Evolutionary conservation across 2,113 vertebrate genomes (phyloP).

Genomic region (Trematocara unimaculatum): DNA sequence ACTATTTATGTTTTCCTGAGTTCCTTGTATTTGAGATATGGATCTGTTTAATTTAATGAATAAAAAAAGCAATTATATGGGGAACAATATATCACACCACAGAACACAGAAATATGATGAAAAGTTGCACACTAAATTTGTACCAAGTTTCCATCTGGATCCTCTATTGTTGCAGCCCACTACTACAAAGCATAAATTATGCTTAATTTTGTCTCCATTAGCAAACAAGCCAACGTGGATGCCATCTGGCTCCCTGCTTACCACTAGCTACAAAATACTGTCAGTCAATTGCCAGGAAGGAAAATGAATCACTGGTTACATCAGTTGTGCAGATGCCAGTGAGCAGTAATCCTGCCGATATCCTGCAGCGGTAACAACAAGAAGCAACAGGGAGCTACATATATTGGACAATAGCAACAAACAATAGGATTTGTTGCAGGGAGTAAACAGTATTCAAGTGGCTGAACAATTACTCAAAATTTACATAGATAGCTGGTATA

Average conservation of each 20-base stretch:
- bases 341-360: conserved; percentile 1
- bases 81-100: neutral
- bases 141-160: neutral
- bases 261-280: conserved; percentile 16
- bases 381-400: conserved; percentile 4
- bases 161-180: neutral
- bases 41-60: neutral
- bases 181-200: conserved; percentile 9
- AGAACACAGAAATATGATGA: neutral
- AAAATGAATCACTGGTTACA: conserved; percentile 24
- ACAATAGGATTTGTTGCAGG: conserved; percentile 8
- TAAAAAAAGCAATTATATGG: neutral
- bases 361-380: conserved; percentile 13
- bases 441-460: neutral
- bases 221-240: conserved; percentile 3
- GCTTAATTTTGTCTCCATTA: conserved; percentile 2
- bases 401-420: conserved; percentile 11
- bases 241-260: conserved; percentile 26
- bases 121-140: neutral
- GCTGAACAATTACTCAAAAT: neutral
- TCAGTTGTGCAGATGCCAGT: conserved; percentile 40
- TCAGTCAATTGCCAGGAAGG: conserved; percentile 1
- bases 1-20: neutral
- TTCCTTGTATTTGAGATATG: neutral
- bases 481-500: neutral